A percentile compares a stretch with the other conserved stretches of the same genome.
Conservation (phyloP, 2,113 vertebrate genomes). For the Pelobates fuscus region DNA sequence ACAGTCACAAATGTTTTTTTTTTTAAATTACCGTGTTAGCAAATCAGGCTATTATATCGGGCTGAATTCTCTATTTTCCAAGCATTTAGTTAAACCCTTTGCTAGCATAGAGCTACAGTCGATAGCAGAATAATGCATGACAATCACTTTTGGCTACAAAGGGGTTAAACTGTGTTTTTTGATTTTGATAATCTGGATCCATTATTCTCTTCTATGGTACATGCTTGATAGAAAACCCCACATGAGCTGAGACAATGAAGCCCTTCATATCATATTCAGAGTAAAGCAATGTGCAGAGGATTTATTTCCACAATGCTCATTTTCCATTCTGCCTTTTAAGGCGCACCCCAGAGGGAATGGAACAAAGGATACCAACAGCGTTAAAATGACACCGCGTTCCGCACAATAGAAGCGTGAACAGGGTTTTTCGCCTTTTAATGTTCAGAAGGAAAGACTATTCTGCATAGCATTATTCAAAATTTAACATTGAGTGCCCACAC, state of each 20-base stretch:
- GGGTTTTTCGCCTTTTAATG: constrained; percentile 35
- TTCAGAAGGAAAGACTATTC: constrained; percentile 7
- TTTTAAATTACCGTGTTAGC: constrained; percentile 28
- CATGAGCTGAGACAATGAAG: constrained; percentile 24
- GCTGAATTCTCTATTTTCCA: constrained; percentile 3
- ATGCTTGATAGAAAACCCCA: constrained; percentile 8
- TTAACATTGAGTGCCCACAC: constrained; percentile 23
- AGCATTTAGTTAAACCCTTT: constrained; percentile 18
- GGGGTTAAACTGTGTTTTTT: constrained; percentile 33
- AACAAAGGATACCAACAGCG: constrained; percentile 43
- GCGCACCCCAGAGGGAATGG: constrained; percentile 43
- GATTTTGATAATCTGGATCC: constrained; percentile 8
- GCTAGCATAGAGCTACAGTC: constrained; percentile 9
- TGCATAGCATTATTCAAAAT: constrained; percentile 26
- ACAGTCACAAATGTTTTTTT: constrained; percentile 20
- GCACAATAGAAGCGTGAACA: constrained; percentile 17
- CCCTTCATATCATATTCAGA: constrained; percentile 47
- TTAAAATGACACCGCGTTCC: constrained; percentile 31
- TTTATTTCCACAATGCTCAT: constrained; percentile 43
- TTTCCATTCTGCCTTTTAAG: constrained; percentile 49
- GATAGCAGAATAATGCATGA: background rate
- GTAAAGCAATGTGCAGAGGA: constrained; percentile 30
- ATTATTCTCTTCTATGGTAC: constrained; percentile 18
- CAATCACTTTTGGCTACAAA: background rate
- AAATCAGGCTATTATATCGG: constrained; percentile 13